Evolutionary conservation across 2,888 invertebrate genomes (phyloP), one percentile per base, ranked within the genome.

Genomic region (Ganaspis brasiliensis): DNA sequence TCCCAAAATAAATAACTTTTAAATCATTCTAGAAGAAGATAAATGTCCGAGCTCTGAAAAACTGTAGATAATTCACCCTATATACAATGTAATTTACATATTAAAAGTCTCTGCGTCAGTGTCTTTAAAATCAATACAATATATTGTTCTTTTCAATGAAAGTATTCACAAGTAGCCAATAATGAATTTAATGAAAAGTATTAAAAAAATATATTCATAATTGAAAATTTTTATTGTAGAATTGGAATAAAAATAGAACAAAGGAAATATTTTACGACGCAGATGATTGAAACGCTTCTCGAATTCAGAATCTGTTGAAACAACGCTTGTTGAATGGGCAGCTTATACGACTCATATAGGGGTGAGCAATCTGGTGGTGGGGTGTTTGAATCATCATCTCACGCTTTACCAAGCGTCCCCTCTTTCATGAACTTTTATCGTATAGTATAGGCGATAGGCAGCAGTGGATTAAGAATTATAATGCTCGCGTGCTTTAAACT

Each of bases 301-400:
- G 63, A 63, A 63, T 63, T 63, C 37, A 21, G 63, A 63, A 63
- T 63, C 40, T 63, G 63, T 63, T 40, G 40, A 63, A 63, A 63
- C 63, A 63, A 63, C 37, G 37, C 63, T 40, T 63, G 63, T 63
- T 40, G 63, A 63, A 63, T 63, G 63, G 63, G 21, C 40, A 63
- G 40, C 63, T 61, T 63, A 63, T 63, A 40, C 63, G 40, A 63
- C 40, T 63, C 63, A 63, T 37, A 61, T 35, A 35, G 63, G 63
- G 37, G 63, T 37, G 37, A 35, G 37, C 14, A 63, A 35, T 40
- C 40, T 37, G 21, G 37, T 63, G 63, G 40, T 63, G 63, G 63
- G 63, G 63, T 63, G 21, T 63, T 63, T 63, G 63, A 63, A 63
- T 63, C 63, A 63, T 63, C 63, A 63, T 63, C 63, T 63, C 63